Percentiles rank a stretch among this genome's conserved stretches.
Conservation (phyloP, 2,113 vertebrate genomes). For the Apus apus region DNA sequence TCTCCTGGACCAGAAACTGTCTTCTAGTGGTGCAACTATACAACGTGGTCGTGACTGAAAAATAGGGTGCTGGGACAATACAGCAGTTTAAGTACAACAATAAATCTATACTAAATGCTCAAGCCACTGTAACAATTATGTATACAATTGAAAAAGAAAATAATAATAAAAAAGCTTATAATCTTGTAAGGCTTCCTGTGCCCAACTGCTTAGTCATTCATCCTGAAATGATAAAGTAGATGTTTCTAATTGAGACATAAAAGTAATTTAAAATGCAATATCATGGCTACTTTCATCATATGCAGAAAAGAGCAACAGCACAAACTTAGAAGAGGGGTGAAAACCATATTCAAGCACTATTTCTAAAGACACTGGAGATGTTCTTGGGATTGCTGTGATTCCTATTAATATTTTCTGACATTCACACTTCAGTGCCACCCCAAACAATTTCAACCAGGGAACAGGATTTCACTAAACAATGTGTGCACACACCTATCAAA, state of each 20-base stretch:
- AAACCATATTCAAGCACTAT: neutral
- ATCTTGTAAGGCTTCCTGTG: neutral
- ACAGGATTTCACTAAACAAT: neutral
- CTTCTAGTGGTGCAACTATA: neutral
- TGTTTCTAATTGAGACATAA: neutral
- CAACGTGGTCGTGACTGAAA: neutral
- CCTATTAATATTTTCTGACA: neutral
- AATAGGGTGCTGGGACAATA: neutral
- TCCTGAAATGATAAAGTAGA: neutral
- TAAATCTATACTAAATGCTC: neutral
- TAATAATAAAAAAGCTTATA: rapidly evolving
- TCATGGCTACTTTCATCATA: neutral
- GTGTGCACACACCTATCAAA: neutral
- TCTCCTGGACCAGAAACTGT: neutral
- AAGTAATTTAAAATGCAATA: neutral
- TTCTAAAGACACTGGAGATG: neutral
- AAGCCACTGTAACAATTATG: neutral
- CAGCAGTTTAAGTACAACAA: neutral
- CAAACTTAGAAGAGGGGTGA: neutral
- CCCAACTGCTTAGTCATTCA: neutral
- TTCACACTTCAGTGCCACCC: neutral
- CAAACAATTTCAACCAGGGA: neutral
- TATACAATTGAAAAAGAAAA: neutral
- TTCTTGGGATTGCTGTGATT: neutral
- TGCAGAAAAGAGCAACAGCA: neutral